Conservation (phyloP, 1,140 invertebrate genomes). For the Penaeus vannamei region DNA sequence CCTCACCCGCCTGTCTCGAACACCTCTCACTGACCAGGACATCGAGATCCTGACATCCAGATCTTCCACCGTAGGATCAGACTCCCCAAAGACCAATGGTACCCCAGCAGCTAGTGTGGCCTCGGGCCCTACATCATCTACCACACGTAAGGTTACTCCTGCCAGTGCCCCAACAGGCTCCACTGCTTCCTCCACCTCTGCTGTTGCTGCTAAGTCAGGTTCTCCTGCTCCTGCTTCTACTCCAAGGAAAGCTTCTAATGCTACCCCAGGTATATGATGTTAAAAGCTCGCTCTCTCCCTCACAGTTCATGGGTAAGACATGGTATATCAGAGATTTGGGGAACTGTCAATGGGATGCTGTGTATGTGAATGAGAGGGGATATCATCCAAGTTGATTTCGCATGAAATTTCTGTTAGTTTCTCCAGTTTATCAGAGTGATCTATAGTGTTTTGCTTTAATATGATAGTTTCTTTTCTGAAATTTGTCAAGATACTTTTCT, state of each 20-base stretch:
- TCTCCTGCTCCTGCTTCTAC: conserved; percentile 51
- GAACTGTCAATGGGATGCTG: no score
- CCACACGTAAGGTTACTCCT: conserved; percentile 63
- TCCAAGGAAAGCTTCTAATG: conserved; percentile 47
- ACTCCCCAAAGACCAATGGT: conserved; percentile 57
- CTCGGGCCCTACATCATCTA: conserved; percentile 53
- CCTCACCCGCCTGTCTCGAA: conserved; percentile 84
- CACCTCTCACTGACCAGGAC: conserved; percentile 65
- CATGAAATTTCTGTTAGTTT: no score
- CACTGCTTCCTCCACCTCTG: conserved; percentile 40
- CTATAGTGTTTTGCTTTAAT: no score
- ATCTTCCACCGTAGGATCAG: conserved; percentile 52
- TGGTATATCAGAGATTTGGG: neutral
- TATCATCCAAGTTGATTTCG: no score
- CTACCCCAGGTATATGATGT: conserved; percentile 44
- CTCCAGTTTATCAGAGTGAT: no score
- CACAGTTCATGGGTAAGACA: neutral
- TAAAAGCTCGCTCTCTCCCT: neutral
- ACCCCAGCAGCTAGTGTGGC: conserved; percentile 53
- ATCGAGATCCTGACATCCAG: conserved; percentile 59
- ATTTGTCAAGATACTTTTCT: no score
- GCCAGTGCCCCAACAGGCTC: conserved; percentile 31
- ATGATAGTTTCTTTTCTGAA: no score
- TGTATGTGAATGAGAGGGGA: no score
- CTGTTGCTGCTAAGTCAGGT: conserved; percentile 38